phyloP scores from a whole-genome alignment of 2,888 invertebrate species.

The Drosophila lacicola region DNA sequence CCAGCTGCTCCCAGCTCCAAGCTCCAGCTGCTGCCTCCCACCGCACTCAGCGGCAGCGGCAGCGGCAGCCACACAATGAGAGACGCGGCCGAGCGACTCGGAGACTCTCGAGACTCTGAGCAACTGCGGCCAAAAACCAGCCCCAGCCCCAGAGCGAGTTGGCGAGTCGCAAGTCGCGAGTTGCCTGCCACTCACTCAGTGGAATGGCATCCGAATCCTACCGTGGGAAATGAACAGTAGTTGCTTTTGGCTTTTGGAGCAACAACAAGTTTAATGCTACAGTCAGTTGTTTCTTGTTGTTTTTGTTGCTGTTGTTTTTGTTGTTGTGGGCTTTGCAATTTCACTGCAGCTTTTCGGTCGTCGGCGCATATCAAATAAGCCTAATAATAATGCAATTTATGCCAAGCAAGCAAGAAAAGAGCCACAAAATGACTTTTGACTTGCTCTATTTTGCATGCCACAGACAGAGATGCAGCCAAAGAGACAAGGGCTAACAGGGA shows the following conservation, averaged over 20 bases:
- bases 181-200: conserved; percentile 71
- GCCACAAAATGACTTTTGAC: conserved; percentile 64
- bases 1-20: conserved; percentile 34
- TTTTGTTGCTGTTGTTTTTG: conserved; percentile 34
- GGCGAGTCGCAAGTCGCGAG: conserved; percentile 38
- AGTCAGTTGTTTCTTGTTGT: conserved; percentile 47
- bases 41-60: conserved; percentile 41
- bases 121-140: conserved; percentile 24
- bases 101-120: conserved; percentile 14
- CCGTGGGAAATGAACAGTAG: conserved; percentile 85
- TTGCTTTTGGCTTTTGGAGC: conserved; percentile 72
- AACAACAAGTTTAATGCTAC: conserved; percentile 68
- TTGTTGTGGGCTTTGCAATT: conserved; percentile 68
- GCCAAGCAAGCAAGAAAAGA: conserved; percentile 66
- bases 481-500: too few relatives aligned
- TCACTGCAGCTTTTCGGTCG: conserved; percentile 72
- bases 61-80: conserved; percentile 37
- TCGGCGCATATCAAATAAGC: conserved; percentile 78
- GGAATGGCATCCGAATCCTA: conserved; percentile 81
- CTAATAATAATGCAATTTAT: conserved; percentile 79
- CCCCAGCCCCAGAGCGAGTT: conserved; percentile 25
- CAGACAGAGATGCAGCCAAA: conserved; percentile 1
- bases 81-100: conserved; percentile 32
- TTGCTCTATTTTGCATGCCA: conserved; percentile 55
- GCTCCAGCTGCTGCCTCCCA: conserved; percentile 37